Evolutionary conservation across 2,888 invertebrate species (phyloP).

Genomic region (Pachycephus smyrnensis): DNA sequence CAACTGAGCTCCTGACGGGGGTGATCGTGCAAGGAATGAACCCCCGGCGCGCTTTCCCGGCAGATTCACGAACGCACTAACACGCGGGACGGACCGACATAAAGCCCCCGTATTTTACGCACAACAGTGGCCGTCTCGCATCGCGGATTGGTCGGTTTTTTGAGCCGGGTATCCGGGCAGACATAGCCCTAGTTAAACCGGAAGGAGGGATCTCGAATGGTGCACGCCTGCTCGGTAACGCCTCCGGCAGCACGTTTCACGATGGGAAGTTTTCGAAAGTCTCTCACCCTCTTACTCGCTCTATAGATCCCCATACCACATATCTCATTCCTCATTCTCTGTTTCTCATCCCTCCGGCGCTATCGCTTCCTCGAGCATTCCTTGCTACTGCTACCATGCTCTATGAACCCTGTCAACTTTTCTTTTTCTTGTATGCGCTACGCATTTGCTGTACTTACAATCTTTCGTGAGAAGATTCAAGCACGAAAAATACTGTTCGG

Average conservation of each 20-base stretch:
- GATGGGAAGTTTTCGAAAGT: constrained; percentile 16
- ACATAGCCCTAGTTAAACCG: constrained; percentile 65
- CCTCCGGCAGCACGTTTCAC: constrained; percentile 55
- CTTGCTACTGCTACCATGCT: background rate
- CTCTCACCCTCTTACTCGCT: background rate
- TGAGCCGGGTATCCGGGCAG: constrained; percentile 58
- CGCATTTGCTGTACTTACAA: background rate
- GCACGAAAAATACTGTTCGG: background rate
- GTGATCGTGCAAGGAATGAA: constrained; percentile 40
- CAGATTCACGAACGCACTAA: constrained; percentile 17
- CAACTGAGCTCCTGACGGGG: constrained; percentile 58
- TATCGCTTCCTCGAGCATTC: background rate
- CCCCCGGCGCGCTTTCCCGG: constrained; percentile 20
- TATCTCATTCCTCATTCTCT: background rate
- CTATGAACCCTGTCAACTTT: background rate
- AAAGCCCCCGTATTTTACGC: constrained; percentile 47
- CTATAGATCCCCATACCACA: background rate
- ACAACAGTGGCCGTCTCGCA: constrained; percentile 65
- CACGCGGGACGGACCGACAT: constrained; percentile 32
- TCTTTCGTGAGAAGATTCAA: background rate
- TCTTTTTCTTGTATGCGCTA: background rate
- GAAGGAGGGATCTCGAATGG: constrained; percentile 53
- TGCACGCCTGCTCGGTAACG: constrained; percentile 58
- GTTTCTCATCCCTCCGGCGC: background rate
- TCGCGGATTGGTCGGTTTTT: constrained; percentile 66